These are phyloP conservation scores for Disparrhopalites patrizii DNA, from an alignment of 2,888 invertebrate genomes.

Conservation along the genomic window DNA sequence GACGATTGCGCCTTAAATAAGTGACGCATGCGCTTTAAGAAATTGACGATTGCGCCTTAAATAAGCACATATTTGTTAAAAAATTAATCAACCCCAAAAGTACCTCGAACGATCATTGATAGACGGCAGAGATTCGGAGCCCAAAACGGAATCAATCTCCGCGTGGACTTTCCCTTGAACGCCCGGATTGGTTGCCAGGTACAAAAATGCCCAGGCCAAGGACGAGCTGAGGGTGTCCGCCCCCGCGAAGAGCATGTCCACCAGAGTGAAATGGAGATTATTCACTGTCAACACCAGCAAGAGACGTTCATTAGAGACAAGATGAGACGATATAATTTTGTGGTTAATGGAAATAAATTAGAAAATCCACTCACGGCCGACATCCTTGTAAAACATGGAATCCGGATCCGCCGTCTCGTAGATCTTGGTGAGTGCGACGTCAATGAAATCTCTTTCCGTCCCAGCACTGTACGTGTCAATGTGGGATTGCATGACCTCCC, in stretches of 20 bases:
- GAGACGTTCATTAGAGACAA: too few species aligned
- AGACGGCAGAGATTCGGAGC: conserved; percentile 21
- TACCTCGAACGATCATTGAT: conserved; percentile 5
- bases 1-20: too few species aligned
- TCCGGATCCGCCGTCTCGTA: conserved; percentile 37
- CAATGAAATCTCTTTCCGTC: conserved; percentile 47
- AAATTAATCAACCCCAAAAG: too few species aligned
- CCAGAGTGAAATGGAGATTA: conserved; percentile 37
- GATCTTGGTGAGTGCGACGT: conserved; percentile 45
- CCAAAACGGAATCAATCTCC: conserved; percentile 49
- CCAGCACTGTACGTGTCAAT: conserved; percentile 37
- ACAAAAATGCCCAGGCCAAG: conserved; percentile 42
- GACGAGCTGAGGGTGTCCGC: conserved; percentile 45
- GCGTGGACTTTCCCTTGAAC: conserved; percentile 44
- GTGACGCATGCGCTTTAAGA: too few species aligned
- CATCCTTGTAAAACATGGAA: conserved; percentile 41
- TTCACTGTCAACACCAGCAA: too few species aligned
- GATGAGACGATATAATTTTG: not conserved
- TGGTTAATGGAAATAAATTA: not conserved
- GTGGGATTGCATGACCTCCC: conserved; percentile 43
- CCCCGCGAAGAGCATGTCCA: conserved; percentile 45
- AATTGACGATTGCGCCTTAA: too few species aligned
- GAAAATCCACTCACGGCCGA: conserved; percentile 25
- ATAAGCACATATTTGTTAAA: too few species aligned
- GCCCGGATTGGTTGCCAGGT: conserved; percentile 35